phyloP scores from a whole-genome alignment of 2,797 vertebrate species.

The Tenualosa thibaudeaui region DNA sequence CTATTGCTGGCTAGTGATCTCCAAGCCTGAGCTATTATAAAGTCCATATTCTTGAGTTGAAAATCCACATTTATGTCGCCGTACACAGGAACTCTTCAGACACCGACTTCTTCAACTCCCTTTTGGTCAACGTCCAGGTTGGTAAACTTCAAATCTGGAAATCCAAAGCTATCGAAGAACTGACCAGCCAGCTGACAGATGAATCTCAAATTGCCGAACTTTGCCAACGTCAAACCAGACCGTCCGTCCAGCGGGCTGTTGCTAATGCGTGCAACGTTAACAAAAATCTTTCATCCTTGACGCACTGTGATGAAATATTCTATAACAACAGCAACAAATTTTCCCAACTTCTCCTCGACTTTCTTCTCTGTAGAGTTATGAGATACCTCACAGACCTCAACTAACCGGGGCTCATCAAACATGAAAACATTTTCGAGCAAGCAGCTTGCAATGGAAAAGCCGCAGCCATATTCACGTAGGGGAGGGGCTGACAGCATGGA shows the following conservation, averaged over 20 bases:
- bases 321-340: neutral
- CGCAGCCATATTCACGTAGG: conserved; percentile 26
- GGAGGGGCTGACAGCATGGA: neutral
- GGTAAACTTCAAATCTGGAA: neutral
- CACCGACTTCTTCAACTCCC: neutral
- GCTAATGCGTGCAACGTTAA: neutral
- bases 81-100: neutral
- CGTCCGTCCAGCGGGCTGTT: neutral
- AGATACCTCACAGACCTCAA: neutral
- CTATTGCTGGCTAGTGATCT: neutral
- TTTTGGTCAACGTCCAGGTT: neutral
- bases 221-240: conserved; percentile 22
- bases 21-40: conserved; percentile 6
- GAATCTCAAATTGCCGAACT: conserved; percentile 28
- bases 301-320: neutral
- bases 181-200: conserved; percentile 6
- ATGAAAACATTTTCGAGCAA: neutral
- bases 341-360: neutral
- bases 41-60: conserved; percentile 5
- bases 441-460: neutral
- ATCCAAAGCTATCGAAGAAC: neutral
- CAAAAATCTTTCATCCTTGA: neutral
- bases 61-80: neutral
- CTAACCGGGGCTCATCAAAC: neutral
- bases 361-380: neutral